Evolutionary conservation across 2,888 invertebrate species (phyloP).

Genomic region (Oeneis ivallda): DNA sequence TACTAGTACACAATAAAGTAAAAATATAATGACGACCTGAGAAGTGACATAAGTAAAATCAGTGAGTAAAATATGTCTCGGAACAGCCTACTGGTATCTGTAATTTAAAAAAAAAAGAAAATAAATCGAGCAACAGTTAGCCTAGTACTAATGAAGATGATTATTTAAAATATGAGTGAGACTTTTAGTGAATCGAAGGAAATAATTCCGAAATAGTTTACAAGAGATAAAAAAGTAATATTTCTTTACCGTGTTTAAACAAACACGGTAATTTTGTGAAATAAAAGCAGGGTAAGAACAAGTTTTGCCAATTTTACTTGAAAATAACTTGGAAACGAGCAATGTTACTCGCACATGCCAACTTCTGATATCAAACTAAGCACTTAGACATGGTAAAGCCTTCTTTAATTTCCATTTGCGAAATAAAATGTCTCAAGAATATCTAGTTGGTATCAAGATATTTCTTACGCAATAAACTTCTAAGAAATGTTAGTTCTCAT

Average conservation of each 20-base stretch:
- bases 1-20: no score
- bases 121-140: no score
- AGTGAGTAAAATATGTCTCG: no score
- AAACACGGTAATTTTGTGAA: neutral
- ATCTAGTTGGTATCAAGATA: conserved; percentile 23
- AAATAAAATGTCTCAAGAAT: conserved; percentile 28
- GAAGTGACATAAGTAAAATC: no score
- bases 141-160: no score
- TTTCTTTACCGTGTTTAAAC: neutral
- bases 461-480: conserved; percentile 26
- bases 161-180: no score
- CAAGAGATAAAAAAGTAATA: neutral
- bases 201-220: neutral
- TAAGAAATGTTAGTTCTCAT: conserved; percentile 3
- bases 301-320: conserved; percentile 17
- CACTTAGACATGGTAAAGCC: conserved; percentile 29
- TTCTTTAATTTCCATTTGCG: conserved; percentile 35
- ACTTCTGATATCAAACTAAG: conserved; percentile 35
- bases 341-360: conserved; percentile 26
- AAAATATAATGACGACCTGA: no score
- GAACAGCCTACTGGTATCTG: no score
- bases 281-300: neutral
- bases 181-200: no score
- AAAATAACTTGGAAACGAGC: conserved; percentile 28
- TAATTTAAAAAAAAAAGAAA: no score